These are phyloP conservation scores for Auanema sp. DNA, from an alignment of 2,888 invertebrate species.

Conservation along the genomic window DNA sequence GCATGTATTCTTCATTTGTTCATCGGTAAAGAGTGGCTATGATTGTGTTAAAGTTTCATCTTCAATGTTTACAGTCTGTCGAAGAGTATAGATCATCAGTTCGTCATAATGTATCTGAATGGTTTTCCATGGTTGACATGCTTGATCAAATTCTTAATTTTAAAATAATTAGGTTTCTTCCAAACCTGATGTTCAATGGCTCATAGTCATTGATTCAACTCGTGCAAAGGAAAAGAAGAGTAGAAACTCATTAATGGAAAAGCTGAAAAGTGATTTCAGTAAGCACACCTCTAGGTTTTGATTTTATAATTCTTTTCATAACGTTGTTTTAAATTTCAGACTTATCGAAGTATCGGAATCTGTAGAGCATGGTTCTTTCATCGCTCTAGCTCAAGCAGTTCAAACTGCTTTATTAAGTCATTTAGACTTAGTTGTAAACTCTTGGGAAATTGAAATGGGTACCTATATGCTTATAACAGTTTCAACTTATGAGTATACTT, in stretches of 20 bases:
- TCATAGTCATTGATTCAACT: conserved; percentile 58
- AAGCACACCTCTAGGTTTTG: conserved; percentile 35
- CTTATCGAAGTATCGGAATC: conserved; percentile 45
- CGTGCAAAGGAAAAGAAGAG: conserved; percentile 56
- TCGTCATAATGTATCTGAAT: conserved; percentile 57
- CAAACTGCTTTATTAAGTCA: conserved; percentile 33
- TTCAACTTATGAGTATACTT: no score
- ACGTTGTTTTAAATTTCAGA: conserved; percentile 19
- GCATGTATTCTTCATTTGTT: conserved; percentile 55
- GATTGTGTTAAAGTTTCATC: background rate
- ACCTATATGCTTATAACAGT: no score
- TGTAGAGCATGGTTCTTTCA: conserved; percentile 40
- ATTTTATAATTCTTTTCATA: background rate
- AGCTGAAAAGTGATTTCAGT: conserved; percentile 54
- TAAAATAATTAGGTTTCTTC: conserved; percentile 22
- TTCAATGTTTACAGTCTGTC: conserved; percentile 35
- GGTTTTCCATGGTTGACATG: conserved; percentile 53
- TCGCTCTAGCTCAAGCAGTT: conserved; percentile 28
- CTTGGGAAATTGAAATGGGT: conserved; percentile 34
- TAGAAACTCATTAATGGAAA: conserved; percentile 49
- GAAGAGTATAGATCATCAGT: conserved; percentile 57
- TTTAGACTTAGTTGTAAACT: conserved; percentile 35
- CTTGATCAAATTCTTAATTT: background rate
- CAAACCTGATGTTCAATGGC: conserved; percentile 52
- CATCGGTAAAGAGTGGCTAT: conserved; percentile 29